Base-by-base conservation (phyloP, 1,140 invertebrate species). In the Aethina tumida region DNA sequence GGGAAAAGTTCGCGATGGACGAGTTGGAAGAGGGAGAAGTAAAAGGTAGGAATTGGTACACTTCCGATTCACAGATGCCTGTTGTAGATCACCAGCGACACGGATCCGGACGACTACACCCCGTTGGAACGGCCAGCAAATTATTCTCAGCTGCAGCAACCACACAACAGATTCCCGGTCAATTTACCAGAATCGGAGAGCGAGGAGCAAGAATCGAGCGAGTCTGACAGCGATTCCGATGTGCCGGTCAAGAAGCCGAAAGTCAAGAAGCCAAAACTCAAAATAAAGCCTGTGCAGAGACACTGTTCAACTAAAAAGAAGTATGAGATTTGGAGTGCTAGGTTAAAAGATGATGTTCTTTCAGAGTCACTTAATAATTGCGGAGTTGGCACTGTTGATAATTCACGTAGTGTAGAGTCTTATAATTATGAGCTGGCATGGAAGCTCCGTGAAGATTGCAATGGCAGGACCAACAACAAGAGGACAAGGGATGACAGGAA, bases 251-350 rank as follows among this genome's bases (percentile, higher is more conserved):
- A 27, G 6, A 37, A 38, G 1, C 14, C 45, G 53, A 37, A 53
- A 40, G 43, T 41, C 4, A 63, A 66, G 18, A 66, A 64, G 53
- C 48, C 33, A 60, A 53, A 64, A 62, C 33, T 61, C 12, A 67
- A 65, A 55, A 47, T 37, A 60, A 49, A 60, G 60, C 29, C 40
- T 36, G 36, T 31, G 45, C 8, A 32, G 45, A 2, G 50, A 44
- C 37, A 49, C 54, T 12, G 35, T 52, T 9, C 39, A 45, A 44
- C 21, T 33, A 17, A 32, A 1, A 66, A 74, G 15, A 77, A 74
- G 49, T 77, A 75, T 46, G 73, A 75, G 49, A 67, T 77, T 38
- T 77, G 75, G 75, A 68, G 70, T 36, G 66, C 63, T 1, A 68
- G 72, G 20, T 53, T 74, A 3, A 71, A 77, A 52, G 75, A 77